phyloP scores from a whole-genome alignment of 2,888 invertebrate species.

The Diachrysia chrysitis region DNA sequence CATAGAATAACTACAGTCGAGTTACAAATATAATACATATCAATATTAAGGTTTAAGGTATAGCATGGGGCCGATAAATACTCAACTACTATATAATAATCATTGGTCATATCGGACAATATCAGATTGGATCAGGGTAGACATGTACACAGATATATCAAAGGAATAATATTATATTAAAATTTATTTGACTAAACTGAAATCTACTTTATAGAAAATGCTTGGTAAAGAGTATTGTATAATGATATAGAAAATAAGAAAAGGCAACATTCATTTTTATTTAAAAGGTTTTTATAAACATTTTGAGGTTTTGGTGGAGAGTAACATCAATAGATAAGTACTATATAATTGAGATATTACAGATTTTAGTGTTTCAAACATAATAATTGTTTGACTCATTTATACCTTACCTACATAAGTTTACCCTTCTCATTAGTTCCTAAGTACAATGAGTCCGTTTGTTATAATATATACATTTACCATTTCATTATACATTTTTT shows the following conservation, averaged over 20 bases:
- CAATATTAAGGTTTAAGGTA: constrained; percentile 28
- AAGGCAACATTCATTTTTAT: constrained; percentile 1
- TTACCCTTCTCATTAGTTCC: constrained; percentile 56
- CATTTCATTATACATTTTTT: constrained; percentile 38
- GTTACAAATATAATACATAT: constrained; percentile 47
- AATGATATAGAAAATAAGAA: constrained; percentile 13
- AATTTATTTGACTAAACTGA: background rate
- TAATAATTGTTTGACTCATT: constrained; percentile 27
- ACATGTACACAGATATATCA: constrained; percentile 7
- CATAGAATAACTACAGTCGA: constrained; percentile 40
- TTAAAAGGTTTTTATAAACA: constrained; percentile 2
- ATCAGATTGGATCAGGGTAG: constrained; percentile 2
- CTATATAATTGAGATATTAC: constrained; percentile 4
- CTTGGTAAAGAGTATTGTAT: constrained; percentile 7
- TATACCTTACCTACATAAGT: constrained; percentile 46
- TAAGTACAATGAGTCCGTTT: constrained; percentile 51
- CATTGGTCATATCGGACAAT: constrained; percentile 50
- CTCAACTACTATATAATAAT: constrained; percentile 33
- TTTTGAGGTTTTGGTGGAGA: constrained; percentile 2
- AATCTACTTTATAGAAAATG: constrained; percentile 3
- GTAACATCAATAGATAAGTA: background rate
- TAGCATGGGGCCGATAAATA: constrained; percentile 31
- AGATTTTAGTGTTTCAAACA: constrained; percentile 14
- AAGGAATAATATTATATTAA: constrained; percentile 5
- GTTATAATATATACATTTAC: constrained; percentile 57